Evolutionary conservation across 2,888 invertebrate species (phyloP).

Genomic region (Unio pictorum): DNA sequence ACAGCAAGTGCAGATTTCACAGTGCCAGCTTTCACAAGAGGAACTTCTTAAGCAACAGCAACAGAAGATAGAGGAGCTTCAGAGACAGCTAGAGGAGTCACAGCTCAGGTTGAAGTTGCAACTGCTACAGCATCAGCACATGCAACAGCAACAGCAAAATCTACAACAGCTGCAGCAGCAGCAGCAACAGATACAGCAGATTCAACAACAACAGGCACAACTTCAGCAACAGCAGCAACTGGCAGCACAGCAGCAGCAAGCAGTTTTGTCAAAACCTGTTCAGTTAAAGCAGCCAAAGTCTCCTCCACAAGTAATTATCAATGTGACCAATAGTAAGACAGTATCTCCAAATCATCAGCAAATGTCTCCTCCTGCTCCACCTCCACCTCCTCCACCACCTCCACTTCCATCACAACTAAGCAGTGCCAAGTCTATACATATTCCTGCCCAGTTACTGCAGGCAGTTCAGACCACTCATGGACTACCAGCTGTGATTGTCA

Average conservation of each 20-base stretch:
- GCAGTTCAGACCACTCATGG: slow-evolving; percentile 40
- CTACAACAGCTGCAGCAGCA: slow-evolving; percentile 50
- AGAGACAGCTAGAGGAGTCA: slow-evolving; percentile 75
- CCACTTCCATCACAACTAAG: slow-evolving; percentile 8
- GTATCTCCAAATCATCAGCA: not conserved
- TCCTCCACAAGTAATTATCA: slow-evolving; percentile 25
- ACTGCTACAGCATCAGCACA: slow-evolving; percentile 46
- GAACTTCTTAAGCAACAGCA: slow-evolving; percentile 80
- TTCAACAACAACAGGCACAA: slow-evolving; percentile 33
- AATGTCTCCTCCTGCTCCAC: slow-evolving; percentile 2
- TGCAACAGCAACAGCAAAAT: slow-evolving; percentile 56
- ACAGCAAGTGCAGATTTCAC: slow-evolving; percentile 18
- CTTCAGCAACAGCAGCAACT: slow-evolving; percentile 22
- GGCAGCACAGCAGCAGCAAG: slow-evolving; percentile 14
- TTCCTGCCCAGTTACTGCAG: slow-evolving; percentile 48
- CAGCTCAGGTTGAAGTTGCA: slow-evolving; percentile 57
- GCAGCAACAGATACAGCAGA: slow-evolving; percentile 38
- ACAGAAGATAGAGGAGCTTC: slow-evolving; percentile 89
- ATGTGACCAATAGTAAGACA: slow-evolving; percentile 10
- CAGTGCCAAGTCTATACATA: slow-evolving; percentile 47
- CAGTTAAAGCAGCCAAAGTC: slow-evolving; percentile 12
- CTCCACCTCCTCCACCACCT: slow-evolving; percentile 10
- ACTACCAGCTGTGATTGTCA: slow-evolving; percentile 42
- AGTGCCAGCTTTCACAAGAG: slow-evolving; percentile 39
- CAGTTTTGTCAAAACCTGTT: slow-evolving; percentile 3